phyloP scores from a whole-genome alignment of 2,888 invertebrate genomes.

The Thecophora atra region DNA sequence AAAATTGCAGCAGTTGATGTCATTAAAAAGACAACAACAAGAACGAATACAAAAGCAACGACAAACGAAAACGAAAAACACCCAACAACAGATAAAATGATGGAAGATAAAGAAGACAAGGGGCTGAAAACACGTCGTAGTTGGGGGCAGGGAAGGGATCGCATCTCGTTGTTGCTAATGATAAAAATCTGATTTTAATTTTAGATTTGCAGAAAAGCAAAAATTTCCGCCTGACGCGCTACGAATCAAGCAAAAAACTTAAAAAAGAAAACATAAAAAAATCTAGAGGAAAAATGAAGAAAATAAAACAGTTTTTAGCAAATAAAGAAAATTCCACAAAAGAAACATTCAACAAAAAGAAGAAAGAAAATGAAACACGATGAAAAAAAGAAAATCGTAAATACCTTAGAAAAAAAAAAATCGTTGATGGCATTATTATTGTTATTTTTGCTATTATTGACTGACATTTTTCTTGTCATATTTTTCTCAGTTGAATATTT shows the following conservation, averaged over 20 bases:
- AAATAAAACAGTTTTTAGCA: too few species aligned
- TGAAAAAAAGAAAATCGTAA: too few species aligned
- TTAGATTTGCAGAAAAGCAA: slow-evolving; percentile 25
- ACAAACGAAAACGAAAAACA: not conserved
- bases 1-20: slow-evolving; percentile 22
- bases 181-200: slow-evolving; percentile 37
- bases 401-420: too few species aligned
- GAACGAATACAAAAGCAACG: not conserved
- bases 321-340: too few species aligned
- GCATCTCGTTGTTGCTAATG: slow-evolving; percentile 21
- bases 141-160: not conserved
- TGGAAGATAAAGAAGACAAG: not conserved
- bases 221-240: slow-evolving; percentile 31
- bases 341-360: too few species aligned
- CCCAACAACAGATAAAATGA: not conserved
- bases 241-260: not conserved
- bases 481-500: too few species aligned
- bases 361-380: too few species aligned
- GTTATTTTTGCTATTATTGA: not conserved
- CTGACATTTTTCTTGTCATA: too few species aligned
- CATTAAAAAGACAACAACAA: slow-evolving; percentile 16
- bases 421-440: too few species aligned
- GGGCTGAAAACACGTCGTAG: not conserved
- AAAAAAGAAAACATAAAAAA: too few species aligned
- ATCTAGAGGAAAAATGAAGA: too few species aligned